Conservation (phyloP, 2,113 vertebrate species). For the Oncorhynchus masou region DNA sequence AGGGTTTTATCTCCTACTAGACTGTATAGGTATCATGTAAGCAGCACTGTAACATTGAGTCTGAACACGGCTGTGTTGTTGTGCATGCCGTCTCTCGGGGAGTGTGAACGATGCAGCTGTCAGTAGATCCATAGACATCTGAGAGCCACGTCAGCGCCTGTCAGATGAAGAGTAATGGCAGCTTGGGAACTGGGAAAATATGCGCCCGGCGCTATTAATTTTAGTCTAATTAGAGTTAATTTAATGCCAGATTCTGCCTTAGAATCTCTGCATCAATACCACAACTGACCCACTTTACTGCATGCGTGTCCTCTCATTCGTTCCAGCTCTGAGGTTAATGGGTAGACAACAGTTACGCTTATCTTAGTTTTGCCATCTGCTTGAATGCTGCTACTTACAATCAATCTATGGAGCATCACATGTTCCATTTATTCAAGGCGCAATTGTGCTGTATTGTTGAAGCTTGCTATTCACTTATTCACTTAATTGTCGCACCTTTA, state of each 20-base stretch:
- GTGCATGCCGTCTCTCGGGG: neutral
- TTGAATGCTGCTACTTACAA: neutral
- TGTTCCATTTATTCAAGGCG: too few species aligned
- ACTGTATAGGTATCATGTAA: neutral
- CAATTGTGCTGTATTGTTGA: too few species aligned
- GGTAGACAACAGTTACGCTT: neutral
- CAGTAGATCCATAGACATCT: neutral
- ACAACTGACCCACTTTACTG: neutral
- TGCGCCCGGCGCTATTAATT: constrained; percentile 16
- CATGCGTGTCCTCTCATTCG: neutral
- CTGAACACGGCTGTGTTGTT: neutral
- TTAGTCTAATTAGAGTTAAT: constrained; percentile 23
- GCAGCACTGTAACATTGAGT: neutral
- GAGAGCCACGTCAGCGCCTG: neutral
- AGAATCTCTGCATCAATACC: constrained; percentile 5
- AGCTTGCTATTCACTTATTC: too few species aligned
- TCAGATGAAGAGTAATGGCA: constrained; percentile 20
- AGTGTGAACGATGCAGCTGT: constrained; percentile 6
- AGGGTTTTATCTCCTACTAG: neutral
- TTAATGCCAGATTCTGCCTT: constrained; percentile 19
- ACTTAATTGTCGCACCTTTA: too few species aligned
- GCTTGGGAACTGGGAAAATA: constrained; percentile 8
- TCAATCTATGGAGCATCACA: too few species aligned
- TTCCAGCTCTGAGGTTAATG: neutral
- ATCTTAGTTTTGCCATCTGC: constrained; percentile 2